phyloP scores from a whole-genome alignment of 2,797 vertebrate species.

The Pseudochirops corinnae region DNA sequence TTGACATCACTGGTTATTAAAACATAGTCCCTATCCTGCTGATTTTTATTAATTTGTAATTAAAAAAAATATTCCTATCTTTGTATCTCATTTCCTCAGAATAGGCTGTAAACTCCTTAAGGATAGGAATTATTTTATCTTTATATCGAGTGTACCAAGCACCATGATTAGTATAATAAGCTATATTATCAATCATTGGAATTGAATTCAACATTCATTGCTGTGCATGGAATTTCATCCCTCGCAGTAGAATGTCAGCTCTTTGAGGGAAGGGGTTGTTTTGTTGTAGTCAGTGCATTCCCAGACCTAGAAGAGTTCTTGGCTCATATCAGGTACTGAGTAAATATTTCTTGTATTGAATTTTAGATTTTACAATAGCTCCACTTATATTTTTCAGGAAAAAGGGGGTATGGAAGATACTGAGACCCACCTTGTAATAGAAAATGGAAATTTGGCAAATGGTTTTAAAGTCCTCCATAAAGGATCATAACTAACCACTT shows the following conservation, averaged over 20 bases:
- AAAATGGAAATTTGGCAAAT: constrained; percentile 55
- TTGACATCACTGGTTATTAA: not conserved
- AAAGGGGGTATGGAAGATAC: constrained; percentile 6
- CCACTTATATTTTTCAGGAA: constrained; percentile 10
- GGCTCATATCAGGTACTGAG: not conserved
- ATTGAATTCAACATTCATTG: not conserved
- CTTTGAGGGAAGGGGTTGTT: not conserved
- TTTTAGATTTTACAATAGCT: constrained; percentile 18
- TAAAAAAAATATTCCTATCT: not conserved
- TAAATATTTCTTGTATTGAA: not conserved
- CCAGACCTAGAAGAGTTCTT: not conserved
- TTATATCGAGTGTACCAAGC: not conserved
- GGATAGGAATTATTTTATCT: not conserved
- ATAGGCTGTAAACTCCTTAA: not conserved
- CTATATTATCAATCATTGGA: not conserved
- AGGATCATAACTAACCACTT: constrained; percentile 50
- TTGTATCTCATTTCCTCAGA: not conserved
- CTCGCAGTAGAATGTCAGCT: not conserved
- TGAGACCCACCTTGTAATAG: constrained; percentile 51
- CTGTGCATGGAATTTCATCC: not conserved
- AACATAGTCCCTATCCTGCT: not conserved
- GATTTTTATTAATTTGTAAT: not conserved
- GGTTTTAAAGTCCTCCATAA: constrained; percentile 51
- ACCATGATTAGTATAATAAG: not conserved
- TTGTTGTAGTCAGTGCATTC: not conserved